Base-by-base conservation (phyloP, 2,888 invertebrate species). In the Scaptomyza caliginosa region DNA sequence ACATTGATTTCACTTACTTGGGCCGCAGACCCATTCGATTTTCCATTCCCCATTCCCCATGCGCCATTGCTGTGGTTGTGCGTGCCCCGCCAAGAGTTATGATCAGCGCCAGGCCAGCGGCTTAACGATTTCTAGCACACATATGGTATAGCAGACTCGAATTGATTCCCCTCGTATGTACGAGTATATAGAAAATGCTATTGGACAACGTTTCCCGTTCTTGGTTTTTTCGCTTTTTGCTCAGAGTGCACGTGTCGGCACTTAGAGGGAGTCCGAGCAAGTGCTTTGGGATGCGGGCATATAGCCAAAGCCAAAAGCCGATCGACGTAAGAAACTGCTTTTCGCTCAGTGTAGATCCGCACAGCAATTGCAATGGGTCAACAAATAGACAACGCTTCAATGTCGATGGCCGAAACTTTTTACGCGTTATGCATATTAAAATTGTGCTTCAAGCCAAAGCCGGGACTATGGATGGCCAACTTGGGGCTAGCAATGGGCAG, bases 231-330 rank as follows among this genome's bases (percentile, higher is more conserved):
- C 66, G 57, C 11, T 11, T 45, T 45, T 70, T 69, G 66, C 73
- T 48, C 48, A 65, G 59, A 73, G 62, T 82, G 81, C 81, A 86
- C 81, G 86, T 82, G 81, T 83, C 77, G 80, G 77, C 77, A 77
- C 77, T 77, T 77, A 72, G 40, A 75, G 38, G 56, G 57, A 38
- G 40, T 40, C 56, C 52, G 43, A 51, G 40, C 86, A 80, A 86
- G 86, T 80, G 84, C 64, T 51, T 28, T 7, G 46, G 7, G 71
- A 84, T 84, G 85, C 79, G 79, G 81, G 86, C 76, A 63, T 38
- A 60, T 46, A 72, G 78, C 80, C 78, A 73, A 76, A 50, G 67
- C 19, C 19, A 55, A n/a, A n/a, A 28, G 26, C 19, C 32, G 13
- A 32, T 32, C n/a, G n/a, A n/a, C n/a, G n/a, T n/a, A n/a, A n/a